A percentile compares a stretch with the other conserved stretches of the same genome.
These are phyloP conservation scores for Epizoanthus fatuus DNA, from an alignment of 92 coral and sea anemone genomes.

Conservation along the genomic window DNA sequence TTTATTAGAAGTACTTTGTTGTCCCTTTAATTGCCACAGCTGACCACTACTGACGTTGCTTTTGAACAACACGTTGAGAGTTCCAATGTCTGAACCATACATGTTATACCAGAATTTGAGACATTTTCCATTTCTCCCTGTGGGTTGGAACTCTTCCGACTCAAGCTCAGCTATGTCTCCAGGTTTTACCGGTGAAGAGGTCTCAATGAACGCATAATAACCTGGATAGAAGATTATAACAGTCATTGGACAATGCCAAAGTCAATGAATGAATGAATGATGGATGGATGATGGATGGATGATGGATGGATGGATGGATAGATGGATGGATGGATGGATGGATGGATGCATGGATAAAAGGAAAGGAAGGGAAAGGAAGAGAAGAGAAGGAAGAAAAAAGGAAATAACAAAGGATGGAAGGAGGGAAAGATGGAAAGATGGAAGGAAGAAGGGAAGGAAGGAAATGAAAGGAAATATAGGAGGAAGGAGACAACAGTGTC, in stretches of 20 bases:
- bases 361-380: background rate
- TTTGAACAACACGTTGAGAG: conserved; percentile 74
- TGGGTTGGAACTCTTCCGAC: conserved; percentile 94
- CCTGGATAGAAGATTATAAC: conserved; percentile 54
- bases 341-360: background rate
- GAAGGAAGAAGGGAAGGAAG: background rate
- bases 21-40: conserved; percentile 86
- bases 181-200: conserved; percentile 82
- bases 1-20: conserved; percentile 35
- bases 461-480: background rate
- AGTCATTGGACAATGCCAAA: background rate
- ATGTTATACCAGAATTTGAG: conserved; percentile 98
- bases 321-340: too few species aligned
- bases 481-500: background rate
- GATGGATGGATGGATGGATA: too few species aligned
- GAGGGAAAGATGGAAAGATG: background rate
- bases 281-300: too few species aligned
- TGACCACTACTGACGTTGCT: conserved; percentile 73
- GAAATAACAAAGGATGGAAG: too few species aligned
- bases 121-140: conserved; percentile 94
- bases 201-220: conserved; percentile 89
- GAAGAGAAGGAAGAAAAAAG: background rate
- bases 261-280: too few species aligned
- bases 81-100: conserved; percentile 82
- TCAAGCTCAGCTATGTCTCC: conserved; percentile 83